Conservation (phyloP, 2,888 invertebrate genomes). For the Acrobasis suavella region DNA sequence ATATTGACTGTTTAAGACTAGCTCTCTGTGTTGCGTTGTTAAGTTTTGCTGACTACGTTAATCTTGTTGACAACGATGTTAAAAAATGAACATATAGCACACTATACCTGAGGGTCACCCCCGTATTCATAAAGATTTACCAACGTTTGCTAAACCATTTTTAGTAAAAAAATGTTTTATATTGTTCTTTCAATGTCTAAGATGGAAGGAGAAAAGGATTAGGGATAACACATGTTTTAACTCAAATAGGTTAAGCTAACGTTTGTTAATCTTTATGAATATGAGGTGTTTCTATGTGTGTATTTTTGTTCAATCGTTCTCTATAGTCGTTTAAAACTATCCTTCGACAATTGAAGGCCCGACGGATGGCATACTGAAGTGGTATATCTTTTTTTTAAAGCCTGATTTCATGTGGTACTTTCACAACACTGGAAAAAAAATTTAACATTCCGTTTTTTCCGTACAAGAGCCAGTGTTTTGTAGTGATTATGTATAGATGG, state of each 20-base stretch:
- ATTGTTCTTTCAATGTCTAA: too few species aligned
- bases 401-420: not conserved
- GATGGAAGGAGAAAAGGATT: too few species aligned
- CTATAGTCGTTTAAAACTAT: not conserved
- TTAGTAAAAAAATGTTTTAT: too few species aligned
- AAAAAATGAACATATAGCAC: constrained; percentile 16
- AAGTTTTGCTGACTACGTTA: constrained; percentile 33
- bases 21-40: constrained; percentile 39
- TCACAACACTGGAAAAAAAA: not conserved
- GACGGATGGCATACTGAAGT: not conserved
- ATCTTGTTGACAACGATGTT: constrained; percentile 23
- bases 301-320: not conserved
- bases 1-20: constrained; percentile 27
- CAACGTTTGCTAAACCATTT: too few species aligned
- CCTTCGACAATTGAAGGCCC: not conserved
- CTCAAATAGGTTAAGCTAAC: too few species aligned
- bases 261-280: not conserved
- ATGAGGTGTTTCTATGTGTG: not conserved
- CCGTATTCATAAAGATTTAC: too few species aligned
- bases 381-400: not conserved
- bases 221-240: too few species aligned
- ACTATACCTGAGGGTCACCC: not conserved
- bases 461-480: too few species aligned
- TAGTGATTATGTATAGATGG: too few species aligned
- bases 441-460: too few species aligned